Evolutionary conservation across 2,888 invertebrate genomes (phyloP).

Genomic region (Yponomeuta sedellus): DNA sequence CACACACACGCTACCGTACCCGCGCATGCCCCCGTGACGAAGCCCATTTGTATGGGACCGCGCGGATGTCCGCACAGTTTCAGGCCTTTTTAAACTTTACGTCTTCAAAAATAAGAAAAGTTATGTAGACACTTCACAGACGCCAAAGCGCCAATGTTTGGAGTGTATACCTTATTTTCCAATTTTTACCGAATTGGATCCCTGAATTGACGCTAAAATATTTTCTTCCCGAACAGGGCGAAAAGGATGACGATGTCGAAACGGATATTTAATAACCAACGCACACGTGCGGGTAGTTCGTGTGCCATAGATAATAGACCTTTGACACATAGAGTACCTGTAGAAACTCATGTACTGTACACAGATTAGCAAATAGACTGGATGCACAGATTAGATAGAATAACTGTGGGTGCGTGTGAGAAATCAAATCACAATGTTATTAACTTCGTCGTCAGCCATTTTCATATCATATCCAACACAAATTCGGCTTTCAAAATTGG

Average conservation of each 20-base stretch:
- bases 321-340: not conserved
- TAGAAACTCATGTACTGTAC: slow-evolving; percentile 6
- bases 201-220: not conserved
- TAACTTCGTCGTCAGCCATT: not conserved
- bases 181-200: too few species aligned
- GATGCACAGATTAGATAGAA: not conserved
- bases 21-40: too few species aligned
- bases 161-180: too few species aligned
- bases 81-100: too few species aligned
- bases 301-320: slow-evolving; percentile 23
- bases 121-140: too few species aligned
- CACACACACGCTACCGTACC: too few species aligned
- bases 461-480: not conserved
- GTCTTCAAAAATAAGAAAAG: too few species aligned
- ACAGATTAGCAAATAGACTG: not conserved
- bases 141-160: too few species aligned
- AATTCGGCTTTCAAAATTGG: not conserved
- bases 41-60: too few species aligned
- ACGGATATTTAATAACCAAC: slow-evolving; percentile 25
- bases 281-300: slow-evolving; percentile 25
- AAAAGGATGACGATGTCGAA: slow-evolving; percentile 28
- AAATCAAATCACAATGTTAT: not conserved
- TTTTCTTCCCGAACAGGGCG: slow-evolving; percentile 35
- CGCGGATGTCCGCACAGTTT: too few species aligned
- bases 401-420: not conserved